Conservation (phyloP, 2,797 vertebrate species). For the Sebastes melanostomus region DNA sequence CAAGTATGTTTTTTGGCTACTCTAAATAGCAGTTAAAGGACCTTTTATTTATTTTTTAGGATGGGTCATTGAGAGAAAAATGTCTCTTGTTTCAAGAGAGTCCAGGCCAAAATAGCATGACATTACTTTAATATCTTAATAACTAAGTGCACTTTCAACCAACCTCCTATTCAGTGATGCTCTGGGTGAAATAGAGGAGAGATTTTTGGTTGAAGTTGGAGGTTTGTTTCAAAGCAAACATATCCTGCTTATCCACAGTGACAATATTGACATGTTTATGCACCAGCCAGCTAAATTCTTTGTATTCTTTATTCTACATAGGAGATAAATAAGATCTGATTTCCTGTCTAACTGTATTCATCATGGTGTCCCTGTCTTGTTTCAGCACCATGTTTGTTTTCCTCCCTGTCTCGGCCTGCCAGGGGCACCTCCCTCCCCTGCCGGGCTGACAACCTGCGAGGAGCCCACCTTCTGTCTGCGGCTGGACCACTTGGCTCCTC, state of each 20-base stretch:
- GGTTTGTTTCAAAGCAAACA: background rate
- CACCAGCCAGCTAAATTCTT: background rate
- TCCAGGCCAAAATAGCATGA: background rate
- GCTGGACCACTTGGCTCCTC: slow-evolving; percentile 78
- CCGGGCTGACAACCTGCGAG: slow-evolving; percentile 77
- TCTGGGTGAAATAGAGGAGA: background rate
- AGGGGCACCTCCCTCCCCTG: slow-evolving; percentile 76
- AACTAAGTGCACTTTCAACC: background rate
- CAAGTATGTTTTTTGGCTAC: background rate
- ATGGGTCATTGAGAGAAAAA: background rate
- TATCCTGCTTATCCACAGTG: background rate
- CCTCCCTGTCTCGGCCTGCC: slow-evolving; percentile 68
- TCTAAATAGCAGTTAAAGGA: background rate
- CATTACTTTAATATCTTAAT: background rate
- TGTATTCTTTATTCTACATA: background rate
- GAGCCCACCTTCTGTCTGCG: slow-evolving; percentile 77
- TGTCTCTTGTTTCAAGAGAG: background rate
- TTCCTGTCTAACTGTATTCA: slow-evolving; percentile 21
- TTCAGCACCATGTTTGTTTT: slow-evolving; percentile 62
- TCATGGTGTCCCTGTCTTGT: slow-evolving; percentile 69
- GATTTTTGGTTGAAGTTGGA: background rate
- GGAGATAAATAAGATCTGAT: slow-evolving; percentile 10
- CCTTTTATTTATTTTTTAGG: background rate
- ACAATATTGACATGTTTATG: background rate
- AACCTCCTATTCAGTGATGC: background rate